Conservation (phyloP, 2,113 vertebrate species). For the Lamprologus callipterus region DNA sequence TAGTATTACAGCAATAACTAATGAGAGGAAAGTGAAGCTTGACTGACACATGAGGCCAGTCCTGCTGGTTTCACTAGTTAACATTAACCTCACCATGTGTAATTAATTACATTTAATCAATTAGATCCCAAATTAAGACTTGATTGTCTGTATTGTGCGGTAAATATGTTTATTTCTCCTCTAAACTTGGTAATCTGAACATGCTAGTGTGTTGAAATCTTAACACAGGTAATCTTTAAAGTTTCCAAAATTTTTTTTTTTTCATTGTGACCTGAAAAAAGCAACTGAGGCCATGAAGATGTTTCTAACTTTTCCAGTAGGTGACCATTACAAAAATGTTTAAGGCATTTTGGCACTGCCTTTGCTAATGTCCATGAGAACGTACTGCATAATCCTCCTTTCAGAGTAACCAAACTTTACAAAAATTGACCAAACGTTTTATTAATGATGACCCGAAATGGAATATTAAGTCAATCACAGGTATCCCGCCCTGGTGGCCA, state of each 20-base stretch:
- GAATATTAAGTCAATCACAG: not conserved
- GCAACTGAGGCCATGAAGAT: not conserved
- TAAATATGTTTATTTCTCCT: not conserved
- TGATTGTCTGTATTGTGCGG: not conserved
- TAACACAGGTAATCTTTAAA: not conserved
- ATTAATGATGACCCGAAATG: not conserved
- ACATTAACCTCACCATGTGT: not conserved
- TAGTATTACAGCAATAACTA: not conserved
- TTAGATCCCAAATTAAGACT: not conserved
- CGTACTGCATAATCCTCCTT: not conserved
- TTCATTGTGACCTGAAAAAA: not conserved
- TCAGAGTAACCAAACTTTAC: not conserved
- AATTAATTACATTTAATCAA: not conserved
- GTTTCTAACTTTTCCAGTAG: not conserved
- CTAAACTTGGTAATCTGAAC: not conserved
- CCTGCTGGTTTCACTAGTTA: not conserved
- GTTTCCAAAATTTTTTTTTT: accelerated
- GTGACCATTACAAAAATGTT: not conserved
- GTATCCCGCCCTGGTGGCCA: not conserved
- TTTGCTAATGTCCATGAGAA: not conserved
- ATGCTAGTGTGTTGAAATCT: not conserved
- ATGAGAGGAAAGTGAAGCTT: not conserved
- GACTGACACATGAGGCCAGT: not conserved
- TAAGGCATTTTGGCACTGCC: not conserved
- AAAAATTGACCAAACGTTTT: not conserved